phyloP scores from a whole-genome alignment of 2,888 invertebrate species.

The Eilema sororculum region DNA sequence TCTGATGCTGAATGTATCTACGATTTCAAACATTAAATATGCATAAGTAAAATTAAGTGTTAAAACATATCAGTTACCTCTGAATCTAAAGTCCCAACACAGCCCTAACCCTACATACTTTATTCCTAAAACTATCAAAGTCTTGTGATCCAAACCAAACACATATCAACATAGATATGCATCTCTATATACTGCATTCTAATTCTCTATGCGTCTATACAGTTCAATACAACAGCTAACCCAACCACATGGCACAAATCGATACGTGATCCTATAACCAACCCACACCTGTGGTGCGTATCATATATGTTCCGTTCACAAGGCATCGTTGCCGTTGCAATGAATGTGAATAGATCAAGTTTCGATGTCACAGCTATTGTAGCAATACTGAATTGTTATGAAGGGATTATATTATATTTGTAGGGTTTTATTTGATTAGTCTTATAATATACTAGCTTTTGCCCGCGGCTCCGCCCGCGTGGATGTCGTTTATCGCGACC shows the following conservation, averaged over 20 bases:
- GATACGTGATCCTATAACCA: conserved; percentile 33
- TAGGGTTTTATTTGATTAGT: neutral
- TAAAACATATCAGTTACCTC: too few relatives aligned
- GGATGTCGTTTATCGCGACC: too few relatives aligned
- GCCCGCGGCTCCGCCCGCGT: too few relatives aligned
- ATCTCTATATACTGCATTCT: neutral
- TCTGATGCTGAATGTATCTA: too few relatives aligned
- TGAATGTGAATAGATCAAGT: conserved; percentile 42
- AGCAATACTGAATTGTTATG: conserved; percentile 1
- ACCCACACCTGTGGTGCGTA: conserved; percentile 36
- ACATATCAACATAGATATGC: neutral
- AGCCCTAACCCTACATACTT: too few relatives aligned
- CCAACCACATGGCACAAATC: conserved; percentile 39
- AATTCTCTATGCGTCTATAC: neutral
- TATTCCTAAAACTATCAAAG: neutral
- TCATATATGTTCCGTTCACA: conserved; percentile 37
- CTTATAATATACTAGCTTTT: too few relatives aligned
- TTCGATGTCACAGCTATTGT: conserved; percentile 39
- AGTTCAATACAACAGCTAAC: neutral
- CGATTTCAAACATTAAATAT: too few relatives aligned
- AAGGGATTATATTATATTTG: neutral
- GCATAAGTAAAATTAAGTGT: too few relatives aligned
- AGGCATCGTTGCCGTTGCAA: conserved; percentile 16
- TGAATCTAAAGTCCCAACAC: too few relatives aligned
- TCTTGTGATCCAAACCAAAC: neutral